phyloP scores from a whole-genome alignment of 2,113 vertebrate genomes.

The Brachypodius melanocephalos region DNA sequence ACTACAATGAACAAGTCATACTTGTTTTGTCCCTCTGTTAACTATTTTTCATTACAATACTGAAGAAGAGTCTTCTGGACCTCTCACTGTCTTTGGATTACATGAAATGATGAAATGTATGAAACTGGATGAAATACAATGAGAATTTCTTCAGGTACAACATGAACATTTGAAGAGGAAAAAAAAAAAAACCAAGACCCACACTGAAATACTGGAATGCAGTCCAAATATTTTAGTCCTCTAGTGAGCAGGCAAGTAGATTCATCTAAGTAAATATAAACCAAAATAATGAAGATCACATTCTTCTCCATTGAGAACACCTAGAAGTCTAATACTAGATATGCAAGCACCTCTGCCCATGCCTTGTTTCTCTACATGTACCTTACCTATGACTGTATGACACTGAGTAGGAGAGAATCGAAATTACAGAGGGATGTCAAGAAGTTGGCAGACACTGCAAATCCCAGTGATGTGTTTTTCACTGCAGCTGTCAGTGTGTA shows the following conservation, averaged over 20 bases:
- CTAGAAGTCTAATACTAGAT: background rate
- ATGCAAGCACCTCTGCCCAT: background rate
- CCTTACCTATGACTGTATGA: background rate
- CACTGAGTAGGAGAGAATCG: background rate
- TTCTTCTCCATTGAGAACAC: background rate
- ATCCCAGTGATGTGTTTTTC: background rate
- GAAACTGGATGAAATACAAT: background rate
- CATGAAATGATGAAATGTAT: too few species aligned
- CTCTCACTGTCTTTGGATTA: background rate
- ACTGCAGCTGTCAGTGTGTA: background rate
- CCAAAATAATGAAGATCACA: background rate
- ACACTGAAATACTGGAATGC: background rate
- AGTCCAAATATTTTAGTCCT: background rate
- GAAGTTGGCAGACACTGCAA: background rate
- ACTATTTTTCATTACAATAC: background rate
- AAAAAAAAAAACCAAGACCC: background rate
- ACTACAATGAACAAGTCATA: background rate
- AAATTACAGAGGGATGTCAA: background rate
- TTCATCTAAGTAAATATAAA: background rate
- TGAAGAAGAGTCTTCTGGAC: background rate
- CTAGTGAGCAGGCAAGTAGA: background rate
- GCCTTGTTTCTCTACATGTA: background rate
- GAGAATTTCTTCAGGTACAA: background rate
- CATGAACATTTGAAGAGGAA: background rate
- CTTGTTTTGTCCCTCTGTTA: background rate